Evolutionary conservation across 2,888 invertebrate genomes (phyloP).

Genomic region (Dryocosmus kuriphilus): DNA sequence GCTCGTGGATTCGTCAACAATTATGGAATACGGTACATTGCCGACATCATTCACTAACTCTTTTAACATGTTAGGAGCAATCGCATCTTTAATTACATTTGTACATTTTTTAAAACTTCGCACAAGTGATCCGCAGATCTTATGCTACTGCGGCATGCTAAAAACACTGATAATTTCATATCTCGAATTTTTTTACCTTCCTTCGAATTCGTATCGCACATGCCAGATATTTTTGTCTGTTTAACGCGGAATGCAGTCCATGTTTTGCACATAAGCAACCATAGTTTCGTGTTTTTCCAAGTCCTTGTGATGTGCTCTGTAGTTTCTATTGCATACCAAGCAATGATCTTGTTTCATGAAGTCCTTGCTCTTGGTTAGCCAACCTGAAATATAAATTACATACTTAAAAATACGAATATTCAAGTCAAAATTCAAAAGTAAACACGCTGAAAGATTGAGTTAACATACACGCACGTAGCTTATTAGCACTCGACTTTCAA

Average conservation of each 20-base stretch:
- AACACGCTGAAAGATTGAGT: too few relatives aligned
- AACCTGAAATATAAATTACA: conserved; percentile 24
- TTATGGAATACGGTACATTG: background rate
- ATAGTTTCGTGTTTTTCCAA: conserved; percentile 30
- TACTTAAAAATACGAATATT: too few relatives aligned
- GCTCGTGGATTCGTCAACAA: background rate
- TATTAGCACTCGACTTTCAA: too few relatives aligned
- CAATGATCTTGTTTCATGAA: conserved; percentile 22
- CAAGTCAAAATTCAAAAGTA: too few relatives aligned
- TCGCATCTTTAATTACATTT: conserved; percentile 31
- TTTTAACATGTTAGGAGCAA: conserved; percentile 41
- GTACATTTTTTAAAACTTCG: conserved; percentile 43
- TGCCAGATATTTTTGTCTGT: conserved; percentile 4
- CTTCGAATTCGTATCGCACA: background rate
- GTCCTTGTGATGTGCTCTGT: conserved; percentile 28
- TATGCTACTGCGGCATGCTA: conserved; percentile 42
- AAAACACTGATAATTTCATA: conserved; percentile 30
- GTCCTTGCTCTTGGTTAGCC: conserved; percentile 11
- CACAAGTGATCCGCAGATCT: conserved; percentile 20
- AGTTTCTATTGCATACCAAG: conserved; percentile 8
- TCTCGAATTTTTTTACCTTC: conserved; percentile 22
- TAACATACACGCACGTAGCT: too few relatives aligned
- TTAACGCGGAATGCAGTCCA: conserved; percentile 15
- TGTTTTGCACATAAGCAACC: background rate
- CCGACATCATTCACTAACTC: conserved; percentile 39